A percentile compares a stretch with the other conserved stretches of the same genome.
phyloP scores from a whole-genome alignment of 2,113 vertebrate genomes.

The Podarcis raffonei region DNA sequence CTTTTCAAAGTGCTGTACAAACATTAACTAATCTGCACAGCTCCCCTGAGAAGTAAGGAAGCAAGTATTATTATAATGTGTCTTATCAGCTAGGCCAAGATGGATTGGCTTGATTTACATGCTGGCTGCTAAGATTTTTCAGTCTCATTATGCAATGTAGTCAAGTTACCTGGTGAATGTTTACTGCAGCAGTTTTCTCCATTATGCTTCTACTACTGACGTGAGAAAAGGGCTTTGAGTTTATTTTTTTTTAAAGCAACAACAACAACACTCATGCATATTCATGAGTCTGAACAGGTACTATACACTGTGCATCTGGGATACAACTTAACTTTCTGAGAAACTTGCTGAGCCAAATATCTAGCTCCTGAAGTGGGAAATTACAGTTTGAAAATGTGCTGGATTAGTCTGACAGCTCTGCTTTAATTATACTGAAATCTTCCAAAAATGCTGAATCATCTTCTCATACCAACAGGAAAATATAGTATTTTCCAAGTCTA shows the following conservation, averaged over 20 bases:
- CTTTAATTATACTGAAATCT: not conserved
- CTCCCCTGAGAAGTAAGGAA: slow-evolving; percentile 48
- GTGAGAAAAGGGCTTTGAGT: no score
- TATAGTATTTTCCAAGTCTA: not conserved
- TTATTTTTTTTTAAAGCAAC: no score
- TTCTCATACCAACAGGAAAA: not conserved
- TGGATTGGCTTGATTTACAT: slow-evolving; percentile 53
- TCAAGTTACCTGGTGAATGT: slow-evolving; percentile 23
- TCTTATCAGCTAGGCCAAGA: slow-evolving; percentile 47
- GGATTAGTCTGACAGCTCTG: no score
- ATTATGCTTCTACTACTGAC: not conserved
- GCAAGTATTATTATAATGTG: slow-evolving; percentile 42
- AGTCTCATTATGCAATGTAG: slow-evolving; percentile 22
- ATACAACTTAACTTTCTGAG: not conserved
- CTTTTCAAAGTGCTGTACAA: slow-evolving; percentile 46
- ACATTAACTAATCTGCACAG: slow-evolving; percentile 52
- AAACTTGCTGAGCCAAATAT: not conserved
- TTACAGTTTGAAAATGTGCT: not conserved
- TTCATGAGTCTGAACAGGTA: not conserved
- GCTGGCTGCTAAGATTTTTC: slow-evolving; percentile 54
- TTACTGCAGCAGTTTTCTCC: slow-evolving; percentile 6
- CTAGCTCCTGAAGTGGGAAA: not conserved
- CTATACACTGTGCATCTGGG: not conserved
- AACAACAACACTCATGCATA: not conserved
- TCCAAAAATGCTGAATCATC: not conserved